A percentile compares a stretch with the other conserved stretches of the same genome.
phyloP scores from a whole-genome alignment of 1,140 invertebrate species.

The Plodia interpunctella region DNA sequence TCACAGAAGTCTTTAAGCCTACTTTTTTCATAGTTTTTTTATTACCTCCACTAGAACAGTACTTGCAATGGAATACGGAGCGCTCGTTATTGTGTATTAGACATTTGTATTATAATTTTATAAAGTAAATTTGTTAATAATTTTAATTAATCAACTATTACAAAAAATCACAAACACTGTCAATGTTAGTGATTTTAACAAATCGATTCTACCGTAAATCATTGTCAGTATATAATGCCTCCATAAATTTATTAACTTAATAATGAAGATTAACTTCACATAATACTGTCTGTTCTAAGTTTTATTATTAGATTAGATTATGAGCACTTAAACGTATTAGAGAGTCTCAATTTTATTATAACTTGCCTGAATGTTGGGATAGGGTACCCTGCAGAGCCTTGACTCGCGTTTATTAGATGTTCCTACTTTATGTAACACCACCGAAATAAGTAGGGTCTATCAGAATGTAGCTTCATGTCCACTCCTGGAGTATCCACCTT shows the following conservation, averaged over 20 bases:
- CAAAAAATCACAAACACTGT: too few species aligned
- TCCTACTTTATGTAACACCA: slow-evolving; percentile 10
- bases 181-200: too few species aligned
- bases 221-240: too few species aligned
- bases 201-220: too few species aligned
- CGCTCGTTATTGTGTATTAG: not conserved
- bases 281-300: too few species aligned
- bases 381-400: slow-evolving; percentile 91
- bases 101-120: too few species aligned
- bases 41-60: not conserved
- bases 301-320: too few species aligned
- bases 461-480: slow-evolving; percentile 22
- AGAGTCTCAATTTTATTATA: slow-evolving; percentile 31
- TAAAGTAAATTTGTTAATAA: too few species aligned
- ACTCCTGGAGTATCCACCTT: slow-evolving; percentile 57
- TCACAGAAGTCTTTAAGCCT: not conserved
- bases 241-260: too few species aligned
- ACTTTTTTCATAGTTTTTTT: not conserved
- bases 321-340: not conserved
- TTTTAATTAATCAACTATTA: too few species aligned
- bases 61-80: not conserved
- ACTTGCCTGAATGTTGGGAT: slow-evolving; percentile 98
- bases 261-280: too few species aligned
- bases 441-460: slow-evolving; percentile 38
- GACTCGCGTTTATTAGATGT: slow-evolving; percentile 28